Base-by-base conservation (phyloP, 2,888 invertebrate genomes). In the Quadriops clusia region DNA sequence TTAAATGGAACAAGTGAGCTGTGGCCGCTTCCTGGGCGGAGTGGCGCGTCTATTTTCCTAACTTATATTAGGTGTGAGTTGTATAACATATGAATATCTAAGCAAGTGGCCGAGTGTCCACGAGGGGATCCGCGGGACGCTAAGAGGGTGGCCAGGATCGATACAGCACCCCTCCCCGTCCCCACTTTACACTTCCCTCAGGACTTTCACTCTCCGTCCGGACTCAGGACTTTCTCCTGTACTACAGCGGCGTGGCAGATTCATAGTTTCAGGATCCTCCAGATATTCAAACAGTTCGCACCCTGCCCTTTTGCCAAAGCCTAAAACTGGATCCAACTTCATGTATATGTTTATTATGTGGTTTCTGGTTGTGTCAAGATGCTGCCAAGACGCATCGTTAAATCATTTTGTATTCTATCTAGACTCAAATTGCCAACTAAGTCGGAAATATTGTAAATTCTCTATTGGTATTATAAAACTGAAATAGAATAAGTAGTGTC, bases 121-220 rank as follows among this genome's bases (percentile, higher is more conserved):
- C 45, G 46, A 50, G 41, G 45, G 53, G 50, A 42, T 36, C n/a
- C n/a, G n/a, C n/a, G 43, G 43, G 38, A 43, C 41, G 31, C 32
- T 28, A 34, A 28, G 50, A 49, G 51, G 44, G 47, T 45, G 45
- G 44, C 43, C 41, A 43, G 48, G 50, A 60, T 60, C 59, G 59
- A 60, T 60, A 58, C 47, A 54, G 53, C 50, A 39, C 45, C 47
- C 47, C 47, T 38, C 42, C 46, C 38, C 32, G n/a, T 32, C 28
- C 37, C 36, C 58, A 57, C 56, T 60, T 60, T 59, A 59, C 57
- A 60, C 59, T 60, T 59, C 60, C 58, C 60, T 53, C 56, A 61
- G 60, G 61, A 61, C 60, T 61, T 61, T 61, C 61, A 60, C 60
- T 61, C 55, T 58, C 55, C 55, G 50, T 49, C 51, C 49, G 49